Evolutionary conservation across 2,888 invertebrate species (phyloP).

Genomic region (Eupeodes luniger): DNA sequence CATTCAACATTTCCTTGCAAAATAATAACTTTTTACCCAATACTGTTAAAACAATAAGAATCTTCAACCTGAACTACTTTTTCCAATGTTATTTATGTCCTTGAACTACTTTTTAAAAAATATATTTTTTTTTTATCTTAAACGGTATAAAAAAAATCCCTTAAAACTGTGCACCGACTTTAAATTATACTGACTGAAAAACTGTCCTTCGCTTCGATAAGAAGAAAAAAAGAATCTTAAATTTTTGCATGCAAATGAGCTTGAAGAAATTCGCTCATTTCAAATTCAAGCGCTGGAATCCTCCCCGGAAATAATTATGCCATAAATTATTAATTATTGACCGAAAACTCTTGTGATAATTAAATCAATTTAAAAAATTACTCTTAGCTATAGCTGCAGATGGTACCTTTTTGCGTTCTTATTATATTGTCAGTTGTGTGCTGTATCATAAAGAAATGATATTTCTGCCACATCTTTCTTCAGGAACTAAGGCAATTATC

Average conservation of each 20-base stretch:
- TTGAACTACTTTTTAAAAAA: background rate
- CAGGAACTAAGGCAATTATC: background rate
- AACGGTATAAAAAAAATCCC: background rate
- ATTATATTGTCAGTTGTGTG: background rate
- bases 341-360: constrained; percentile 69
- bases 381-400: constrained; percentile 42
- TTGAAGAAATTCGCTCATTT: constrained; percentile 54
- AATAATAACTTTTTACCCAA: too few relatives aligned
- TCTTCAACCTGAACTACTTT: background rate
- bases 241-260: constrained; percentile 59
- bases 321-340: constrained; percentile 75
- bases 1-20: too few relatives aligned
- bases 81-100: background rate
- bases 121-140: background rate
- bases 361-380: constrained; percentile 72
- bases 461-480: background rate
- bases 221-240: background rate
- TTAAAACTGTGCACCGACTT: background rate
- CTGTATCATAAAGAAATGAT: constrained; percentile 23
- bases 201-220: constrained; percentile 54
- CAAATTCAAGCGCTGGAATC: constrained; percentile 45
- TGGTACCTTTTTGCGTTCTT: background rate
- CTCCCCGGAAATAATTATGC: constrained; percentile 60
- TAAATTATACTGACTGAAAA: constrained; percentile 13
- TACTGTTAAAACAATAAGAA: too few relatives aligned